Conservation (phyloP, 2,797 vertebrate genomes). For the Molossus molossus region DNA sequence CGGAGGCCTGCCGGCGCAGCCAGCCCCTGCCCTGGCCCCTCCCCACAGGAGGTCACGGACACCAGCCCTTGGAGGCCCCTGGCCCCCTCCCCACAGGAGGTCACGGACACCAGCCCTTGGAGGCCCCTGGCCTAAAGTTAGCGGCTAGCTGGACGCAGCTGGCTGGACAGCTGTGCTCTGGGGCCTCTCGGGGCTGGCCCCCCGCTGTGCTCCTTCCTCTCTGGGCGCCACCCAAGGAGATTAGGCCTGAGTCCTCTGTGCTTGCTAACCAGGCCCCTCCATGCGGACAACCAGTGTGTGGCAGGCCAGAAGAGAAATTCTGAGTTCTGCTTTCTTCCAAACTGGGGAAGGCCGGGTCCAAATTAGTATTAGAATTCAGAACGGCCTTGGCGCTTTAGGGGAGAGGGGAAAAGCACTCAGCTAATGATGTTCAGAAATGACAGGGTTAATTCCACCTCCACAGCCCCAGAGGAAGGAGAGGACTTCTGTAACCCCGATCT, state of each 20-base stretch:
- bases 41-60: background rate
- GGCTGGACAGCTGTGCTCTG: constrained; percentile 17
- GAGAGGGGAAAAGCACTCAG: background rate
- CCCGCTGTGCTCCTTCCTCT: background rate
- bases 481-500: background rate
- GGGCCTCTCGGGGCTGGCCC: background rate
- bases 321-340: background rate
- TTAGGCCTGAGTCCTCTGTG: background rate
- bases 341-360: background rate
- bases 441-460: background rate
- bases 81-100: background rate
- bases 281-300: constrained; percentile 4
- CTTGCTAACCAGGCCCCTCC: background rate
- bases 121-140: background rate
- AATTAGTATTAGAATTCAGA: constrained; percentile 24
- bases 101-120: background rate
- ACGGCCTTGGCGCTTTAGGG: background rate
- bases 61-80: background rate
- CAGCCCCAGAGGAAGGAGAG: background rate
- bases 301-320: constrained; percentile 48
- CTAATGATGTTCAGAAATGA: background rate
- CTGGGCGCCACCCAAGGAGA: constrained; percentile 7
- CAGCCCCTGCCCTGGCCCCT: background rate
- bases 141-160: background rate
- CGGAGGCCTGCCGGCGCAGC: background rate